Conservation (phyloP, 2,888 invertebrate species). For the Panzeria rudis region DNA sequence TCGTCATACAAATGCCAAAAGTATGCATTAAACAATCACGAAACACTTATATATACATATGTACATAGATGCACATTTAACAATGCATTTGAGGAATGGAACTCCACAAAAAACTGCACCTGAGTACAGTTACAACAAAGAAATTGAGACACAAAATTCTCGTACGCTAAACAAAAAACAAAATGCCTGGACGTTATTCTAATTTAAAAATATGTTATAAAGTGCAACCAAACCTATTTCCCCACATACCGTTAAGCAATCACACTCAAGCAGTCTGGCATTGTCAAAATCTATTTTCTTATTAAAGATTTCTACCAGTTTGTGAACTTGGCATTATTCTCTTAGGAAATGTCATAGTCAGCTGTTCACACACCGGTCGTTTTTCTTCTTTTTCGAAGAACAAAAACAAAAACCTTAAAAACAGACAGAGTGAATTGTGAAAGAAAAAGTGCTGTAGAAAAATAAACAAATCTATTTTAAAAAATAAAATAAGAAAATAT, state of each 20-base stretch:
- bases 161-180: too few relatives aligned
- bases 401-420: conserved; percentile 54
- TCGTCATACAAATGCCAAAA: too few relatives aligned
- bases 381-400: neutral
- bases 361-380: conserved; percentile 56
- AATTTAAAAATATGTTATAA: too few relatives aligned
- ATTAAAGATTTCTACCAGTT: neutral
- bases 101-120: too few relatives aligned
- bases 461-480: conserved; percentile 50
- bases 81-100: too few relatives aligned
- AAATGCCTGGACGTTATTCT: too few relatives aligned
- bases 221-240: too few relatives aligned
- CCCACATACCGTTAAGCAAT: neutral
- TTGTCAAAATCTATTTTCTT: neutral
- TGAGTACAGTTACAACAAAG: too few relatives aligned
- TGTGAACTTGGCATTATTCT: conserved; percentile 54
- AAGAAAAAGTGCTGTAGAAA: conserved; percentile 55
- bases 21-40: too few relatives aligned
- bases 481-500: conserved; percentile 38
- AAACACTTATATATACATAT: too few relatives aligned
- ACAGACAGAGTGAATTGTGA: conserved; percentile 20
- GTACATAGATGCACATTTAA: too few relatives aligned
- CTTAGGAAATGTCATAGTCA: conserved; percentile 40
- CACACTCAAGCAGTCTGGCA: conserved; percentile 30
- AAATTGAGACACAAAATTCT: too few relatives aligned